A percentile compares a stretch with the other conserved stretches of the same genome.
These are phyloP conservation scores for Lutraria rhynchaena DNA, from an alignment of 1,140 invertebrate species.

Conservation along the genomic window DNA sequence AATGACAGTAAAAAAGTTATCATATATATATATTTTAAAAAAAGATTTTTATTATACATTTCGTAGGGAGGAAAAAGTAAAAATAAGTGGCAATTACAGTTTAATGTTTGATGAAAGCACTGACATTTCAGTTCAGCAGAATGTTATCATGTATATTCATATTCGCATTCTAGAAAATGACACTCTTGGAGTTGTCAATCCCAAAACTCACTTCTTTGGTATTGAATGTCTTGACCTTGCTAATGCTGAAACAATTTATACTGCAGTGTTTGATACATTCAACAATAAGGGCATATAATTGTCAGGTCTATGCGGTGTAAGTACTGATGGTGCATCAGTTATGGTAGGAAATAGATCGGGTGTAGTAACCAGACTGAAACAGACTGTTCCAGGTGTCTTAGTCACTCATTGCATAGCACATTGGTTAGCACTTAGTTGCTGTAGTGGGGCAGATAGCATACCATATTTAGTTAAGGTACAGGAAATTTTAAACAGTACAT, in stretches of 20 bases:
- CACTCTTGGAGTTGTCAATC: not conserved
- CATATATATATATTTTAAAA: too few relatives aligned
- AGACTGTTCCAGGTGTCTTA: not conserved
- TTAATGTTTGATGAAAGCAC: too few relatives aligned
- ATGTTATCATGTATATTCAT: conserved; percentile 21
- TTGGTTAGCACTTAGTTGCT: too few relatives aligned
- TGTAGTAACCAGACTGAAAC: conserved; percentile 45
- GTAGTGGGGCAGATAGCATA: not conserved
- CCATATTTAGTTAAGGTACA: conserved; percentile 14
- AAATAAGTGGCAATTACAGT: conserved; percentile 24
- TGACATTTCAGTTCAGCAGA: conserved; percentile 22
- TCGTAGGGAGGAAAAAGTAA: conserved; percentile 4
- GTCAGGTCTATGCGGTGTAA: conserved; percentile 16
- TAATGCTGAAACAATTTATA: conserved; percentile 34
- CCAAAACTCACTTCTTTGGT: conserved; percentile 28
- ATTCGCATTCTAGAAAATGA: conserved; percentile 10
- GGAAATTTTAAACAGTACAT: conserved; percentile 22
- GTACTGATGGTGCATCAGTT: conserved; percentile 31
- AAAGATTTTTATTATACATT: too few relatives aligned
- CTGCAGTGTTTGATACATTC: not conserved
- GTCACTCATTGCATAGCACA: too few relatives aligned
- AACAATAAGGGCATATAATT: conserved; percentile 5
- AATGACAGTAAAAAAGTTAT: too few relatives aligned
- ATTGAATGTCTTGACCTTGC: conserved; percentile 12
- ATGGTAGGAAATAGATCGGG: conserved; percentile 47